phyloP scores from a whole-genome alignment of 2,113 vertebrate species.

The Clupea harengus region DNA sequence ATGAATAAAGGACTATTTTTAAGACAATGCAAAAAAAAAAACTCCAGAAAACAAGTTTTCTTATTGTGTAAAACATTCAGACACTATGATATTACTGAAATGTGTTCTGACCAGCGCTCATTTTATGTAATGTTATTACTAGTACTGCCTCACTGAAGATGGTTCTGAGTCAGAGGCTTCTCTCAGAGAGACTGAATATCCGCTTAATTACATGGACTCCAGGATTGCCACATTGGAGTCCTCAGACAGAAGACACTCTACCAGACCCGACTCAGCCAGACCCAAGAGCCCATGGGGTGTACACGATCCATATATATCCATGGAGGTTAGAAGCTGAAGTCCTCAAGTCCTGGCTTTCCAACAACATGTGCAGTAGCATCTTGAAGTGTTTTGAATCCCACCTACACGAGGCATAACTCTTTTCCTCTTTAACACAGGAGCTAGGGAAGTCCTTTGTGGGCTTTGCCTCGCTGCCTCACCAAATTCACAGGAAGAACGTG shows the following conservation, averaged over 20 bases:
- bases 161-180: neutral
- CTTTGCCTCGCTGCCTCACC: slow-evolving; percentile 26
- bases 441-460: slow-evolving; percentile 17
- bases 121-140: neutral
- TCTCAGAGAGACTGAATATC: neutral
- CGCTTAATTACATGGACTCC: neutral
- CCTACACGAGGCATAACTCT: neutral
- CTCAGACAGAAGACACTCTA: neutral
- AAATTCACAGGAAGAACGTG: slow-evolving; percentile 27
- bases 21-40: too few species aligned
- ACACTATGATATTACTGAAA: neutral
- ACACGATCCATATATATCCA: neutral
- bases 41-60: neutral
- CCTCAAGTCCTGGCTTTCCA: neutral
- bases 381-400: neutral
- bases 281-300: neutral
- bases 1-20: too few species aligned
- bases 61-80: neutral
- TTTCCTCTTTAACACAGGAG: neutral
- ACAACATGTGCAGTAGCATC: neutral
- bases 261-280: neutral
- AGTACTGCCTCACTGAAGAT: neutral
- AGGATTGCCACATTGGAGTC: neutral
- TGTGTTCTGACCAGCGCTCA: neutral
- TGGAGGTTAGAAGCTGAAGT: neutral